Percentiles rank a stretch among this genome's conserved stretches.
phyloP scores from a whole-genome alignment of 2,113 vertebrate genomes.

The Ciconia boyciana region DNA sequence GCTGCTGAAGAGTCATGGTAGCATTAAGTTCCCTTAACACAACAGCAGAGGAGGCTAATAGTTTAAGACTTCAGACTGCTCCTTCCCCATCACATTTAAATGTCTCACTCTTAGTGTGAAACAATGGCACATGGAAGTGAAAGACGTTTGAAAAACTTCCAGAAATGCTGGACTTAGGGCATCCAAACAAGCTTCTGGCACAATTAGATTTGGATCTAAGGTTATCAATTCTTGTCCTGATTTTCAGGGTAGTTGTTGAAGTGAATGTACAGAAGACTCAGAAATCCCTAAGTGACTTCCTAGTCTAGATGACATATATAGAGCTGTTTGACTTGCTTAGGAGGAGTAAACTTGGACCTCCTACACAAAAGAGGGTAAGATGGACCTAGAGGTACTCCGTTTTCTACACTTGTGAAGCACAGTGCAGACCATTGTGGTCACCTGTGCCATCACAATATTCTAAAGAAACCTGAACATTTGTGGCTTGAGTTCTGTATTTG shows the following conservation, averaged over 20 bases:
- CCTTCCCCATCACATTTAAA: not conserved
- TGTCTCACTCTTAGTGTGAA: not conserved
- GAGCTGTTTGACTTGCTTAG: not conserved
- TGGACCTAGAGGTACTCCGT: not conserved
- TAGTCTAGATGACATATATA: fast-evolving
- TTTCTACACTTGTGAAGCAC: not conserved
- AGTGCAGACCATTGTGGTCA: not conserved
- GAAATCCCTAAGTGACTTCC: not conserved
- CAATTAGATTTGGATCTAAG: not conserved
- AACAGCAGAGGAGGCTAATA: not conserved
- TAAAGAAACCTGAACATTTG: not conserved
- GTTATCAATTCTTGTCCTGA: not conserved
- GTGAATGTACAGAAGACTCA: not conserved
- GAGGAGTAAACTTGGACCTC: not conserved
- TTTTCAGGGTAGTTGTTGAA: not conserved
- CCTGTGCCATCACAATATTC: not conserved
- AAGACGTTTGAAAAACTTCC: not conserved
- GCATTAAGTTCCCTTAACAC: not conserved
- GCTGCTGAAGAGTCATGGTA: not conserved
- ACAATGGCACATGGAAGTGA: not conserved
- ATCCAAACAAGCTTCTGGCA: not conserved
- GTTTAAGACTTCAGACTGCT: not conserved
- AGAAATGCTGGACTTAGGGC: not conserved
- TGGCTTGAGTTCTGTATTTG: not conserved
- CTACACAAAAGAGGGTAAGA: not conserved